These are phyloP conservation scores for Eucriotettix oculatus DNA, from an alignment of 2,888 invertebrate species.

Conservation along the genomic window DNA sequence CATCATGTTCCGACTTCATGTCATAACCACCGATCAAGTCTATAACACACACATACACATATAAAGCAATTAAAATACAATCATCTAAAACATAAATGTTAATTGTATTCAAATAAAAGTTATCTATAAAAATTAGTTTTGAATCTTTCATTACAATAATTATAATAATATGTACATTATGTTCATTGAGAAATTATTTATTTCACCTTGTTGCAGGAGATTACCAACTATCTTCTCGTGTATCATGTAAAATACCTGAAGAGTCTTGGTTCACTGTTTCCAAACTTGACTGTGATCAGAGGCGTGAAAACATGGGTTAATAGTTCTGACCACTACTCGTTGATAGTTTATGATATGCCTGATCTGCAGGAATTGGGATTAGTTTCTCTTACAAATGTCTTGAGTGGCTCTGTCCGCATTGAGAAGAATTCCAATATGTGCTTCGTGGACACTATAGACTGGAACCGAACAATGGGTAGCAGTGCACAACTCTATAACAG, in stretches of 20 bases:
- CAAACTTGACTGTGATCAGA: constrained; percentile 82
- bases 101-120: too few relatives aligned
- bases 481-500: too few relatives aligned
- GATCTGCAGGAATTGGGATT: constrained; percentile 57
- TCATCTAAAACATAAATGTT: too few relatives aligned
- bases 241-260: constrained; percentile 63
- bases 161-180: too few relatives aligned
- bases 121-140: too few relatives aligned
- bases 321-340: constrained; percentile 49
- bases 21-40: too few relatives aligned
- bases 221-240: constrained; percentile 75
- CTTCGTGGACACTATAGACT: constrained; percentile 80
- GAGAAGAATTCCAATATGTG: constrained; percentile 82
- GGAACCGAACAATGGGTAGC: constrained; percentile 29
- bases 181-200: too few relatives aligned
- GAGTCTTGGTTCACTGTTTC: constrained; percentile 71
- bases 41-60: too few relatives aligned
- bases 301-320: constrained; percentile 55
- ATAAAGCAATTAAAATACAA: too few relatives aligned
- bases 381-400: constrained; percentile 59
- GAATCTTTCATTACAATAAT: too few relatives aligned
- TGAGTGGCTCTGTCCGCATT: constrained; percentile 72
- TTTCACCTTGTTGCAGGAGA: constrained; percentile 40
- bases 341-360: constrained; percentile 72
- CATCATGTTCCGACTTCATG: too few relatives aligned